Evolutionary conservation across 2,888 invertebrate species (phyloP).

Genomic region (Dynastes maya): DNA sequence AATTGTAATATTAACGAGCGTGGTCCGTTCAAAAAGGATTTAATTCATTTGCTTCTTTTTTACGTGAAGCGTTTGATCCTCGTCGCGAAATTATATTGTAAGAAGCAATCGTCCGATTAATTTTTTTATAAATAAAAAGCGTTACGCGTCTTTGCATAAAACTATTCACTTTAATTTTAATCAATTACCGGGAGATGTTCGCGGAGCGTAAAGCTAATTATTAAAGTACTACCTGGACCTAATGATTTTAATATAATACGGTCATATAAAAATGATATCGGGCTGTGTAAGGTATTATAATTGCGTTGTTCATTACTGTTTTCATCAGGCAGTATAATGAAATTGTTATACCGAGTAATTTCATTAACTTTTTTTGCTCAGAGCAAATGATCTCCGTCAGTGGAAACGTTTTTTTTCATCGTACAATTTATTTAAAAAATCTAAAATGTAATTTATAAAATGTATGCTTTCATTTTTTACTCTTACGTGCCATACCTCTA

Average conservation of each 20-base stretch:
- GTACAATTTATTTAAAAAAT: too few relatives aligned
- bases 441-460: too few relatives aligned
- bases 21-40: neutral
- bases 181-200: neutral
- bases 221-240: neutral
- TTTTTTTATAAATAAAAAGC: neutral
- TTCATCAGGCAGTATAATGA: conserved; percentile 12
- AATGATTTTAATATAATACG: neutral
- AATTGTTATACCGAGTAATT: conserved; percentile 17
- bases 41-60: neutral
- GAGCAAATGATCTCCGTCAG: neutral
- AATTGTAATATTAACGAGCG: conserved; percentile 11
- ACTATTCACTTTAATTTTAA: conserved; percentile 8
- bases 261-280: neutral
- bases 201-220: neutral
- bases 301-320: conserved; percentile 1
- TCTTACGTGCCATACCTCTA: too few relatives aligned
- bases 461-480: too few relatives aligned
- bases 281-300: conserved; percentile 5
- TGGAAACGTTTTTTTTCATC: neutral
- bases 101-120: neutral
- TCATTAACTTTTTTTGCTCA: conserved; percentile 13
- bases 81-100: neutral
- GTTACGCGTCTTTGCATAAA: neutral
- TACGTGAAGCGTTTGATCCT: neutral